Percentiles rank a stretch among this genome's conserved stretches.
Conservation (phyloP, 2,113 vertebrate species). For the Dolichallabes microphthalmus region DNA sequence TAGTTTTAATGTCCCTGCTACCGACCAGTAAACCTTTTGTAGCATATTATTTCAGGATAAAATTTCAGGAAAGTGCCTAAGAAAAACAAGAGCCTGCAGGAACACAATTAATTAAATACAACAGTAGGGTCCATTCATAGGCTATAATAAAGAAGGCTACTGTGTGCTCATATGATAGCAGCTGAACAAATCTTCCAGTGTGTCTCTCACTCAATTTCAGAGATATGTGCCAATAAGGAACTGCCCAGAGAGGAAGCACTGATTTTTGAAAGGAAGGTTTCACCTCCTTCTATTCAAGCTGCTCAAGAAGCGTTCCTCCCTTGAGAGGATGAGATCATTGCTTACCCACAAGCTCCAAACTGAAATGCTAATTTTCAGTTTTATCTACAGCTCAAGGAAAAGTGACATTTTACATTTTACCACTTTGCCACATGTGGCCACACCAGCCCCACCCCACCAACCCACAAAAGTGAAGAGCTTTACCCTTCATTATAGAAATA, state of each 20-base stretch:
- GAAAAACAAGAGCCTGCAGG: neutral
- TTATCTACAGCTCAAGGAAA: slow-evolving; percentile 65
- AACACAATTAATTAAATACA: slow-evolving; percentile 28
- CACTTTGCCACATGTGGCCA: slow-evolving; percentile 62
- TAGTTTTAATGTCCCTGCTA: slow-evolving; percentile 8
- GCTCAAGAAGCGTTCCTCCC: slow-evolving; percentile 43
- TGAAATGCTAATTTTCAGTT: slow-evolving; percentile 54
- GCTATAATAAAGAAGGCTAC: slow-evolving; percentile 2
- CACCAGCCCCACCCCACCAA: neutral
- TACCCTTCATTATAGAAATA: slow-evolving; percentile 49
- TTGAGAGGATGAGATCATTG: slow-evolving; percentile 48
- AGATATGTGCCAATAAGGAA: slow-evolving; percentile 50
- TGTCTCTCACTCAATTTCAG: slow-evolving; percentile 50
- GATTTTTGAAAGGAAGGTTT: slow-evolving; percentile 50
- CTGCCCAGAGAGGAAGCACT: slow-evolving; percentile 55
- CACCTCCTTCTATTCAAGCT: slow-evolving; percentile 49
- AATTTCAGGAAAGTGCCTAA: slow-evolving; percentile 14
- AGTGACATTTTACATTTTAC: slow-evolving; percentile 52
- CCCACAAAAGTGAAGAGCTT: slow-evolving; percentile 17
- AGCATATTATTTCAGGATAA: slow-evolving; percentile 19
- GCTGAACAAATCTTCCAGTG: slow-evolving; percentile 23
- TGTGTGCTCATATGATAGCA: neutral
- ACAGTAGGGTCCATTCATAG: slow-evolving; percentile 11
- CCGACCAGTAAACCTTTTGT: slow-evolving; percentile 1
- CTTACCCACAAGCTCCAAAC: slow-evolving; percentile 53